A percentile compares a stretch with the other conserved stretches of the same genome.
These are phyloP conservation scores for Aramus guarauna DNA, from an alignment of 2,113 vertebrate species.

Conservation along the genomic window DNA sequence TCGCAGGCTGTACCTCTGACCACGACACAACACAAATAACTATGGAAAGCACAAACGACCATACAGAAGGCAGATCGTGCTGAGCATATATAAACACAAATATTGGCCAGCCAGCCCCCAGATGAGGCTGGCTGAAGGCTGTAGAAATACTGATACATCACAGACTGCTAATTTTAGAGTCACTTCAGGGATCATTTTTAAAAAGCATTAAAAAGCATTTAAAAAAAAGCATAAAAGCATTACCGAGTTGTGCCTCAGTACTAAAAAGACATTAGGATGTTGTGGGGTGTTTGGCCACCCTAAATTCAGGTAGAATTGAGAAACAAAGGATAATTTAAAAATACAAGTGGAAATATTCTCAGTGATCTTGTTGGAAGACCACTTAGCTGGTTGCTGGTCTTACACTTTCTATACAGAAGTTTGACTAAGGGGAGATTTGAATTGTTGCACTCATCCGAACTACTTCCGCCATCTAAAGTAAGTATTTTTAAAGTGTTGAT, in stretches of 20 bases:
- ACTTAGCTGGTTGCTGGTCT: not conserved
- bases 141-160: not conserved
- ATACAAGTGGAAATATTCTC: not conserved
- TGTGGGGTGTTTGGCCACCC: not conserved
- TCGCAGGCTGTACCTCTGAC: not conserved
- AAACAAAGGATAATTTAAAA: not conserved
- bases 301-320: not conserved
- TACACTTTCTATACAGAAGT: not conserved
- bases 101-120: not conserved
- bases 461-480: not conserved
- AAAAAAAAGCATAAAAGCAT: not conserved
- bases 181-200: not conserved
- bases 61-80: fast-evolving
- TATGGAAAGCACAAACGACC: not conserved
- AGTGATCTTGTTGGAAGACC: not conserved
- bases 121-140: not conserved
- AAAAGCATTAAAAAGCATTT: not conserved
- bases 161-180: not conserved
- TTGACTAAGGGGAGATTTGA: not conserved
- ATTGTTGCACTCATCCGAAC: not conserved
- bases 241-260: not conserved
- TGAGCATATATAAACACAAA: not conserved
- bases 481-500: not conserved
- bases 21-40: not conserved
- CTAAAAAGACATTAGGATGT: not conserved